These are phyloP conservation scores for Himalopsyche anomala DNA, from an alignment of 2,888 invertebrate genomes.

Conservation along the genomic window DNA sequence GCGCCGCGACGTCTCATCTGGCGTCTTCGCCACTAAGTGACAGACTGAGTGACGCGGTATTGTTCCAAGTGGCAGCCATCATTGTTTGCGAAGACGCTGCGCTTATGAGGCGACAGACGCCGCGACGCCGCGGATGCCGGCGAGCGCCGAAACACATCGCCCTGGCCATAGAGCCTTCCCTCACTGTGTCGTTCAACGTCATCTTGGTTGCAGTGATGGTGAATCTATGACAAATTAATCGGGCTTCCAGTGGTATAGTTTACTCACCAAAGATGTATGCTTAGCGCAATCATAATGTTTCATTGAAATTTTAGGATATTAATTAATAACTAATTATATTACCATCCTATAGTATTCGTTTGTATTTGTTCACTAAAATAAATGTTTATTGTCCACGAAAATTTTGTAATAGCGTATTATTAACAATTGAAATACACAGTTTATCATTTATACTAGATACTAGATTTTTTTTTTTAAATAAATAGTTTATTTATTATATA, in stretches of 20 bases:
- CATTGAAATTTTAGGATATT: too few relatives aligned
- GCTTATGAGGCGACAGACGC: conserved; percentile 49
- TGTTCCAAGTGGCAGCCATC: conserved; percentile 63
- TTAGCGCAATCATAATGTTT: too few relatives aligned
- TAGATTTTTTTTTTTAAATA: too few relatives aligned
- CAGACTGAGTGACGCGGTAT: conserved; percentile 63
- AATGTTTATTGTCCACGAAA: too few relatives aligned
- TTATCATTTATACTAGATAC: too few relatives aligned
- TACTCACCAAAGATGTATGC: too few relatives aligned
- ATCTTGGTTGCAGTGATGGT: conserved; percentile 29
- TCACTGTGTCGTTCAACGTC: conserved; percentile 41
- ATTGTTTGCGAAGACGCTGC: conserved; percentile 55
- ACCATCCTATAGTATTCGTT: too few relatives aligned
- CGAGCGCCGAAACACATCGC: background rate
- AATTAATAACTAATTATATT: too few relatives aligned
- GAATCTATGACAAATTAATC: conserved; percentile 3
- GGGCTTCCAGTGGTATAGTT: background rate
- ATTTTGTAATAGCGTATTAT: too few relatives aligned
- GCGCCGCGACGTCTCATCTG: conserved; percentile 63
- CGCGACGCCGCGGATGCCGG: conserved; percentile 3
- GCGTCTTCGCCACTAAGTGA: conserved; percentile 64
- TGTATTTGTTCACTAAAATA: too few relatives aligned
- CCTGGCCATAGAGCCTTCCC: conserved; percentile 4
- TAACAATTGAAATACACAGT: too few relatives aligned
- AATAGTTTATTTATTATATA: too few relatives aligned